Percentiles rank a stretch among this genome's conserved stretches.
phyloP scores from a whole-genome alignment of 2,113 vertebrate genomes.

The Lepus americanus region DNA sequence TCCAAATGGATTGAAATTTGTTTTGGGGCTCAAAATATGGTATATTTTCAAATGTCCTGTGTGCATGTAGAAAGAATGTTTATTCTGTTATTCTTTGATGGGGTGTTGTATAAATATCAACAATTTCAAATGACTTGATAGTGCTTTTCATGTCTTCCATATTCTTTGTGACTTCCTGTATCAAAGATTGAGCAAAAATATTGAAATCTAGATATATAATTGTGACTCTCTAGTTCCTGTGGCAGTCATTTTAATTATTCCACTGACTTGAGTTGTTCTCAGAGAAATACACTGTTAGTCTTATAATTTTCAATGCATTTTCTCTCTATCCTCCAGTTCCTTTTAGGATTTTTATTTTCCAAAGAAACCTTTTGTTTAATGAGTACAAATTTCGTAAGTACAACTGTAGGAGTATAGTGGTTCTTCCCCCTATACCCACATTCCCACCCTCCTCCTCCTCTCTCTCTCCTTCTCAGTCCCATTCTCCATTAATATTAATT shows the following conservation, averaged over 20 bases:
- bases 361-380: no score
- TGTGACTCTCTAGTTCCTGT: not conserved
- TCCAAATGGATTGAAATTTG: not conserved
- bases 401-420: no score
- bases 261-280: not conserved
- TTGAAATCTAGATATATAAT: not conserved
- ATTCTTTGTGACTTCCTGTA: not conserved
- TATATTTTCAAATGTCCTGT: conserved; percentile 19
- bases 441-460: no score
- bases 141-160: not conserved
- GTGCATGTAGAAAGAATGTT: not conserved
- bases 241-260: not conserved
- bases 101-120: not conserved
- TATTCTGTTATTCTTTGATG: not conserved
- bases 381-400: no score
- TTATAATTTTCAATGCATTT: not conserved
- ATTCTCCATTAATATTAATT: no score
- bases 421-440: no score
- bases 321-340: not conserved
- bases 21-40: not conserved
- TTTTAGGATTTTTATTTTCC: not conserved
- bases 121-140: not conserved
- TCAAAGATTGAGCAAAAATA: not conserved
- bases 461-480: no score
- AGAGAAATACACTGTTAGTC: not conserved